Base-by-base conservation (phyloP, 2,888 invertebrate genomes). In the Coenonympha glycerion region DNA sequence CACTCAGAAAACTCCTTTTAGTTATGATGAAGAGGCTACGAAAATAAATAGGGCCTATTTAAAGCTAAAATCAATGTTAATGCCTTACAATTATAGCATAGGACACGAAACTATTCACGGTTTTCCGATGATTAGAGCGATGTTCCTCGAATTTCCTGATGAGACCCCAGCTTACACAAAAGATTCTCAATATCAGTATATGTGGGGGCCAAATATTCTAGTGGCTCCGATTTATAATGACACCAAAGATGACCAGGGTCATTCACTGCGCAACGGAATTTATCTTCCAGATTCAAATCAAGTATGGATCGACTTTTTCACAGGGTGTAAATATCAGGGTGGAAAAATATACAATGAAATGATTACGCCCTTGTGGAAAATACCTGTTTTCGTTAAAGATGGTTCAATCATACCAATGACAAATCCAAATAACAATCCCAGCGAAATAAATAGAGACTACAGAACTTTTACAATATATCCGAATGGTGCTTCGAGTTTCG, bases 141-240 rank as follows among this genome's bases (percentile, higher is more conserved):
- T 86, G 81, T 82, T 84, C 44, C 61, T 87, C 16, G 84, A 85
- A 63, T 86, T 77, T 50, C 79, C 83, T 1, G 55, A 71, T 18
- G 79, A 79, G 58, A 59, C 24, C 4, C 48, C 65, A 21, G 76
- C 74, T 2, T 74, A 73, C 47, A 82, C 83, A 2, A 73, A 66
- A 28, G 77, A 79, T 59, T 79, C 78, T n/a, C 79, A 83, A 53
- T 87, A 87, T 52, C 86, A 87, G 55, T 87, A 63, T 55, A 85
- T 86, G 85, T 87, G 86, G 86, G 86, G 86, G 4, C 79, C 84
- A n/a, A 69, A 64, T 56, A 64, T 87, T 45, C 68, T 87, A 53
- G 74, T 87, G 8, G 86, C 86, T 2, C 86, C 86, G 11, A 70
- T 86, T 19, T 86, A 80, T 54, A 70, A 71, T 49, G 66, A 66